Base-by-base conservation (phyloP, 1,140 invertebrate species). In the Rhagoletis zephyria region DNA sequence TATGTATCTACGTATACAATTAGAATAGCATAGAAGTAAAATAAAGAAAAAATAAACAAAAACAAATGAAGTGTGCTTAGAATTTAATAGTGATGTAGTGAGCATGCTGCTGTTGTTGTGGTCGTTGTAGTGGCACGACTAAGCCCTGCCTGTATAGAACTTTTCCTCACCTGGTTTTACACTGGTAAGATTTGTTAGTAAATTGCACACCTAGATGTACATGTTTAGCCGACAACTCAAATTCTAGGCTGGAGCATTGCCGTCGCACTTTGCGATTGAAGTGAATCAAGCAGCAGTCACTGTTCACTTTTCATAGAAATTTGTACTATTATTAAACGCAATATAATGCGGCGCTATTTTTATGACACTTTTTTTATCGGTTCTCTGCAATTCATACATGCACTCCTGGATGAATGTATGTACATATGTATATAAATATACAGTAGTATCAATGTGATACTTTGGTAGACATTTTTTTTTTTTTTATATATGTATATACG, bases 281-380 rank as follows among this genome's bases (percentile, higher is more conserved):
- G 14, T 51, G 70, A 7, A 56, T 7, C 5, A 10, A 77, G 16
- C 70, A 51, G 70, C 14, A 30, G 10, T 5, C 2, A 56, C 7
- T 59, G 4, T 81, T 81, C 45, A 81, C 9, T 19, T 30, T 56
- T 30, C n/a, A 81, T 59, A 59, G 51, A 81, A 81, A 81, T 81
- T 81, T 81, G 74, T 81, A 81, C 74, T 81, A 81, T 16, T 45
- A 4, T 42, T 19, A 81, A 81, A 48, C n/a, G 74, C 74, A 59
- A 81, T 16, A 56, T n/a, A 51, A 48, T 48, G 42, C 67, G 67
- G 40, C 67, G 30, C 42, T 5, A 48, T 4, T 40, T 42, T 74
- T 74, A 74, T 74, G 67, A 74, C 67, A 74, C 67, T 45, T 74
- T 45, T 74, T 45, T 30, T 74, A 12, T 12, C 14, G 3, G 4